Base-by-base conservation (phyloP, 2,113 vertebrate genomes). In the Acrocephalus arundinaceus region DNA sequence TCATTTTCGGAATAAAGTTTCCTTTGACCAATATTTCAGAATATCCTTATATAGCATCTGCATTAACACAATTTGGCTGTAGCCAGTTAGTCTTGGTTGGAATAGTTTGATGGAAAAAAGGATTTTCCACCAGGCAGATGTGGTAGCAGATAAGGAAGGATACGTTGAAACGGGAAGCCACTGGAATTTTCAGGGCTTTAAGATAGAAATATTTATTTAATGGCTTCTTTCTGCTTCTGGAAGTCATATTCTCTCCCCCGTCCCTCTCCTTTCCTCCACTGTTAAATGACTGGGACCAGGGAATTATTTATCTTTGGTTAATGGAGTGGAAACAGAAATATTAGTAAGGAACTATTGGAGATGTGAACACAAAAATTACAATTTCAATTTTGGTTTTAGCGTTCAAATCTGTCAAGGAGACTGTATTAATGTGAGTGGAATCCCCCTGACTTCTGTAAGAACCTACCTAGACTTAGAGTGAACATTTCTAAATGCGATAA, bases 1-100 rank as follows among this genome's bases (percentile, higher is more conserved):
- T 43, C 6, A 43, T 63, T 85, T 49, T 23, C 45, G 4, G 15
- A 30, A 17, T 49, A 15, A 15, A 73, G 11, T 48, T 80, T 86
- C n/a, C n/a, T 92, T 77, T 80, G 30, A 63, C 10, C 10, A 45
- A 7, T 83, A 58, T 77, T 83, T 88, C 35, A 92, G 39, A 86
- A 62, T n/a, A 8, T 41, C 9, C 33, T 4, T 54, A 15, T 41
- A 21, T 33, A 70, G 7, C 6, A 74, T 31, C 28, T 76, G 46
- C 28, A 51, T 79, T 87, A 68, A 46, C 6, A n/a, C 1, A 24
- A 16, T 30, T 33, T 65, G 28, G 11, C 11, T 75, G 7, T 48
- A 63, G 13, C 1, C 33, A 68, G 28, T 55, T 66, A 39, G 6
- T 31, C 6, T 66, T 6, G 0, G 6, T 54, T 39, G n/a, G 22